These are phyloP conservation scores for Dicaeum eximium DNA, from an alignment of 2,113 vertebrate species.

Conservation along the genomic window DNA sequence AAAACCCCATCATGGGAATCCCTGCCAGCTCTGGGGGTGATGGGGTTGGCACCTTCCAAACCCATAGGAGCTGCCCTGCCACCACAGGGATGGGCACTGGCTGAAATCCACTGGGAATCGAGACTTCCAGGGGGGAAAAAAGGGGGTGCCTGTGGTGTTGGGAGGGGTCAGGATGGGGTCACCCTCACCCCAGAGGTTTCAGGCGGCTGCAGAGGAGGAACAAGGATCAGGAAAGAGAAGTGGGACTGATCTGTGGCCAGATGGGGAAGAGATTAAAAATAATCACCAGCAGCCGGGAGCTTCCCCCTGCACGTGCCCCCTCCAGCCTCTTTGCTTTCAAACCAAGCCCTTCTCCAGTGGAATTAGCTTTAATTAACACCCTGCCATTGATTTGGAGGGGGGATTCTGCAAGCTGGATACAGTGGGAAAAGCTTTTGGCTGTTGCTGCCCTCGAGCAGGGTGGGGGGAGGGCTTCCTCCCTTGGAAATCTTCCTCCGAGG, in stretches of 20 bases:
- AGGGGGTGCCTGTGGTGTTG: rapidly evolving
- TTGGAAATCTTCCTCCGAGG: not conserved
- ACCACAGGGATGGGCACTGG: not conserved
- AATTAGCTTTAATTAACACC: not conserved
- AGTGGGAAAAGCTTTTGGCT: not conserved
- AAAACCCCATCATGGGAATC: not conserved
- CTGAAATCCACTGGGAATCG: not conserved
- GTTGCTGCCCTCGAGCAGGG: rapidly evolving
- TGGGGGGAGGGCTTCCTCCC: not conserved
- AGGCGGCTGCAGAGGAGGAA: not conserved
- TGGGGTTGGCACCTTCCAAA: not conserved
- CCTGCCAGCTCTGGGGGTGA: not conserved
- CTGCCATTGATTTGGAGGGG: not conserved
- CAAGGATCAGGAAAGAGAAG: not conserved
- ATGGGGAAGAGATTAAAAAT: not conserved
- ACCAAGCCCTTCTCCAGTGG: not conserved
- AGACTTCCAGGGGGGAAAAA: rapidly evolving
- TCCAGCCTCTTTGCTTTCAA: not conserved
- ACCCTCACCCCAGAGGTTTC: not conserved
- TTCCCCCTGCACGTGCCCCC: not conserved
- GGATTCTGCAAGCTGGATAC: not conserved
- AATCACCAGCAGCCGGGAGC: rapidly evolving
- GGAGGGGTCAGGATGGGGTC: not conserved
- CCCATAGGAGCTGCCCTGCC: not conserved
- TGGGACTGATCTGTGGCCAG: not conserved